Evolutionary conservation across 2,113 vertebrate genomes (phyloP).

Genomic region (Myotis lucifugus): DNA sequence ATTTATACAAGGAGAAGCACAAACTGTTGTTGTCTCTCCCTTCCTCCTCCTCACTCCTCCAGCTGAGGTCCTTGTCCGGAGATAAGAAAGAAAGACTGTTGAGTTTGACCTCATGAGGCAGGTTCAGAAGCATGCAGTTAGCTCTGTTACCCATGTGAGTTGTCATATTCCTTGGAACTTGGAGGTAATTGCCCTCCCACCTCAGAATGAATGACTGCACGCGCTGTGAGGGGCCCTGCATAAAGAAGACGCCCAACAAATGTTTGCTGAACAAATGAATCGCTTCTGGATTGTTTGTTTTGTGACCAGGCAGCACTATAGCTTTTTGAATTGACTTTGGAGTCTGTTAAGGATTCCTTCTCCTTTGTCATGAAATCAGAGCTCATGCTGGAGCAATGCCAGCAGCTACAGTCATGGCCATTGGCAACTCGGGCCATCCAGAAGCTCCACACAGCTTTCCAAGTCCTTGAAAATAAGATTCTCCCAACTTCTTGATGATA

Average conservation of each 20-base stretch:
- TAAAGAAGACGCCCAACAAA: neutral
- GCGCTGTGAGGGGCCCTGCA: neutral
- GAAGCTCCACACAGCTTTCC: neutral
- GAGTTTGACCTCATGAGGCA: neutral
- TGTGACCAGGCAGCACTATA: neutral
- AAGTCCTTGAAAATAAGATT: neutral
- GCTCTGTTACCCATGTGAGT: neutral
- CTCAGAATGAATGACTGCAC: neutral
- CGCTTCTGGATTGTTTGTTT: neutral
- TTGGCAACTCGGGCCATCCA: neutral
- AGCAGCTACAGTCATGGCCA: neutral
- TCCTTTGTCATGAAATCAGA: neutral
- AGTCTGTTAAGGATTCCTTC: neutral
- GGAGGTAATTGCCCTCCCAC: neutral
- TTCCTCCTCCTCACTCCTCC: neutral
- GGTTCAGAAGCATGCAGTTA: neutral
- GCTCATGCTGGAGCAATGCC: neutral
- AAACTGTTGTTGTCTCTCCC: neutral
- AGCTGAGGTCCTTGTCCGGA: neutral
- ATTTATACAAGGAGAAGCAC: neutral
- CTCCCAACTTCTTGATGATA: neutral
- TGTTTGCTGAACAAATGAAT: neutral
- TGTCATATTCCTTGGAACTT: neutral
- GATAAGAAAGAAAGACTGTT: neutral
- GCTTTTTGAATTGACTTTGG: neutral